Evolutionary conservation across 2,113 vertebrate genomes (phyloP).

Genomic region (Ibidorhyncha struthersii): DNA sequence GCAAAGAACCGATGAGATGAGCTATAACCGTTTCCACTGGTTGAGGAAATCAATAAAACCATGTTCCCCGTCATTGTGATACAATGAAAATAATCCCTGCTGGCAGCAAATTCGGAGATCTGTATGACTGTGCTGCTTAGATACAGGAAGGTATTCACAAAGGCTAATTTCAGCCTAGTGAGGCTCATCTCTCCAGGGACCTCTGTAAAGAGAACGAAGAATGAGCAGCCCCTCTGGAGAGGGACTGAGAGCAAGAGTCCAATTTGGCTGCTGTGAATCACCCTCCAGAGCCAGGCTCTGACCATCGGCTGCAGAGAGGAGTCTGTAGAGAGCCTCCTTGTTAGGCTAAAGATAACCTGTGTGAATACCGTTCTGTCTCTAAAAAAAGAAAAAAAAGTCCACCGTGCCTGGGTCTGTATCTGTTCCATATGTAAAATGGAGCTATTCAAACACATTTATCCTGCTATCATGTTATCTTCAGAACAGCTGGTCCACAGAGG

Average conservation of each 20-base stretch:
- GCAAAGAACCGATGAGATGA: neutral
- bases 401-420: rapidly evolving
- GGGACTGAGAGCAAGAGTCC: neutral
- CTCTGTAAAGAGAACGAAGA: neutral
- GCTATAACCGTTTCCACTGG: neutral
- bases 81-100: neutral
- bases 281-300: neutral
- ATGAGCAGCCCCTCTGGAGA: neutral
- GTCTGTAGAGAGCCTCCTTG: neutral
- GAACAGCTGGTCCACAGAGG: neutral
- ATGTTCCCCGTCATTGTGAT: neutral
- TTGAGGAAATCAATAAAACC: neutral
- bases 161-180: neutral
- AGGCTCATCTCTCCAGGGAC: neutral
- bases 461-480: neutral
- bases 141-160: neutral
- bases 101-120: neutral
- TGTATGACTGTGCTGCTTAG: neutral
- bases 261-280: neutral
- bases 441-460: neutral
- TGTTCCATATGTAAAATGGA: neutral
- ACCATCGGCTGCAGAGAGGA: rapidly evolving
- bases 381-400: neutral
- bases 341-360: neutral
- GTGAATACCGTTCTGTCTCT: neutral